Evolutionary conservation across 2,113 vertebrate species (phyloP).

Genomic region (Xiphorhynchus elegans): DNA sequence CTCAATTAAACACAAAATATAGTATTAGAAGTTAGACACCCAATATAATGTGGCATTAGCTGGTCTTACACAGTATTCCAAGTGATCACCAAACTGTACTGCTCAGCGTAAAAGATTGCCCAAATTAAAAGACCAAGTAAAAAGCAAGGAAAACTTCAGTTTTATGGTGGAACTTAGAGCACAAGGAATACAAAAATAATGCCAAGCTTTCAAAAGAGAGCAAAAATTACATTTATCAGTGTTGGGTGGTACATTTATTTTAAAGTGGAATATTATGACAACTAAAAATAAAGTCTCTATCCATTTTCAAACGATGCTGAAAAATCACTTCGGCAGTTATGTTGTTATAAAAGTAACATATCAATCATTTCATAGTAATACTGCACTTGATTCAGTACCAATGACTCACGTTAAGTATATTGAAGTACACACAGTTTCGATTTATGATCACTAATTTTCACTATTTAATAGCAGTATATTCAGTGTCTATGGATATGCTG

Average conservation of each 20-base stretch:
- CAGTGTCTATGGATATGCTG: neutral
- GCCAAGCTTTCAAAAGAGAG: neutral
- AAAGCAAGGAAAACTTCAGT: neutral
- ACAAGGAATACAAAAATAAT: neutral
- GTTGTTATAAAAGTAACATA: conserved; percentile 15
- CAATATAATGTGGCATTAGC: neutral
- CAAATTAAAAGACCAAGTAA: neutral
- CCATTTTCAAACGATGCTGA: conserved; percentile 30
- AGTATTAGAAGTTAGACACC: neutral
- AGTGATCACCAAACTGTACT: neutral
- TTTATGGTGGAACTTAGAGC: neutral
- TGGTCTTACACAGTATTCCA: neutral
- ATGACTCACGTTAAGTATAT: neutral
- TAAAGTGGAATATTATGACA: conserved; percentile 34
- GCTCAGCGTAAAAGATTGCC: neutral
- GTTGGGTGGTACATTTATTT: conserved; percentile 15
- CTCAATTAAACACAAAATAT: neutral
- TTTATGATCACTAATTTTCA: conserved; percentile 12
- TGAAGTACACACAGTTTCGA: neutral
- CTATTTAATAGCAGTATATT: neutral
- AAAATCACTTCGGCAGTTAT: conserved; percentile 40
- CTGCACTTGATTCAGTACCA: neutral
- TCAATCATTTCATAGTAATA: conserved; percentile 32
- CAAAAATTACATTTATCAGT: neutral
- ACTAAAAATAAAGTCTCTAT: conserved; percentile 33